Conservation (phyloP, 2,113 vertebrate species). For the Bujurquina vittata region DNA sequence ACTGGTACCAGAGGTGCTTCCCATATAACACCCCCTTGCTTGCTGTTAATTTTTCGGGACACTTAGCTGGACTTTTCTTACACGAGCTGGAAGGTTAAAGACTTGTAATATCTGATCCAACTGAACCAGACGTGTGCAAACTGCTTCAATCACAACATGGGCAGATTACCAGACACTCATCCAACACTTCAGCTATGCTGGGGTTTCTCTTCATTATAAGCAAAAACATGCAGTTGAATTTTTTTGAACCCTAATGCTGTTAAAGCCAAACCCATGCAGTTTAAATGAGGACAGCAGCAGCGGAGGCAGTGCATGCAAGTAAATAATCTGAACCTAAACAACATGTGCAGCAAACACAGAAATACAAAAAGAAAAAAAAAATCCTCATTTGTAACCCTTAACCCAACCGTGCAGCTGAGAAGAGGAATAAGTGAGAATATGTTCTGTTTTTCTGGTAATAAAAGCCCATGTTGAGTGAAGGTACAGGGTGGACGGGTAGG, state of each 20-base stretch:
- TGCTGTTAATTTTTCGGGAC: too few relatives aligned
- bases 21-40: background rate
- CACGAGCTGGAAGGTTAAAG: background rate
- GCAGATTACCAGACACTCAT: conserved; percentile 16
- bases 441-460: conserved; percentile 23
- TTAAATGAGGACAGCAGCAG: background rate
- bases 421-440: background rate
- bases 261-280: conserved; percentile 29
- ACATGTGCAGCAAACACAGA: background rate
- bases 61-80: background rate
- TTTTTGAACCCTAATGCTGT: background rate
- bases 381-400: background rate
- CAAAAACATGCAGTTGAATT: conserved; percentile 2
- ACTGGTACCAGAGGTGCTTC: background rate
- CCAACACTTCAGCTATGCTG: background rate
- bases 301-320: conserved; percentile 1
- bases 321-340: background rate
- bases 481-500: background rate
- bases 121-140: background rate
- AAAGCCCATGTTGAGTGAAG: conserved; percentile 30
- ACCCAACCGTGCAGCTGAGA: background rate
- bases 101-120: background rate
- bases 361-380: background rate
- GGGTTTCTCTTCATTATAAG: background rate
- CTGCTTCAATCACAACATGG: conserved; percentile 2